phyloP scores from a whole-genome alignment of 1,140 invertebrate species.

The Drosophila nigromelanica region DNA sequence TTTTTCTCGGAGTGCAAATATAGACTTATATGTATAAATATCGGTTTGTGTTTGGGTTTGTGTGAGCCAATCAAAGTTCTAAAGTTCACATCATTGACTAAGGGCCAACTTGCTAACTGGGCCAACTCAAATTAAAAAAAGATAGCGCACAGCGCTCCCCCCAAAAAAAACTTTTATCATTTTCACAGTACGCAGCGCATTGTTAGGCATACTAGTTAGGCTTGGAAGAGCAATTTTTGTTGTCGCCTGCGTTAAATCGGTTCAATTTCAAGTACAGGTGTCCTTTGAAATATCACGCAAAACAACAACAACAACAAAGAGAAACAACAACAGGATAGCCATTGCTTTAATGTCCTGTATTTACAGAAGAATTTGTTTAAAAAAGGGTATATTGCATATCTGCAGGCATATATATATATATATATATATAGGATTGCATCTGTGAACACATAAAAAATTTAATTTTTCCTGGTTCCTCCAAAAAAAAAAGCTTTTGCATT shows the following conservation, averaged over 20 bases:
- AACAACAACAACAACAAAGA: constrained; percentile 2
- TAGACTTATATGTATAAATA: constrained; percentile 17
- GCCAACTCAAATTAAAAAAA: constrained; percentile 74
- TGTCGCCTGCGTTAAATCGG: not conserved
- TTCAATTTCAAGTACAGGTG: constrained; percentile 14
- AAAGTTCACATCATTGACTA: constrained; percentile 75
- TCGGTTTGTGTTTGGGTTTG: constrained; percentile 21
- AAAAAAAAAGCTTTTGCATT: no score
- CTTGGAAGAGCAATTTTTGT: not conserved
- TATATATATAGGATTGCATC: no score
- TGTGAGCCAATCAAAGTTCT: constrained; percentile 73
- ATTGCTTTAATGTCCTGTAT: not conserved
- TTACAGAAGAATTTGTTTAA: not conserved
- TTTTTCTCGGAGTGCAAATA: constrained; percentile 3
- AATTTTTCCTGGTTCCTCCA: no score
- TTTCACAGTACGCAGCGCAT: constrained; percentile 48
- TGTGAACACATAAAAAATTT: no score
- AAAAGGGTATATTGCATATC: no score
- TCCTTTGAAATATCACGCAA: constrained; percentile 14
- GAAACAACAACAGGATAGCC: not conserved
- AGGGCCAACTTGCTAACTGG: constrained; percentile 57
- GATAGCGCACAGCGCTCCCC: constrained; percentile 59
- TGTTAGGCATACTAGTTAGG: constrained; percentile 37
- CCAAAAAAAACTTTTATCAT: constrained; percentile 72
- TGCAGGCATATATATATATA: no score